Base-by-base conservation (phyloP, 1,140 invertebrate species). In the Cataglyphis hispanica region DNA sequence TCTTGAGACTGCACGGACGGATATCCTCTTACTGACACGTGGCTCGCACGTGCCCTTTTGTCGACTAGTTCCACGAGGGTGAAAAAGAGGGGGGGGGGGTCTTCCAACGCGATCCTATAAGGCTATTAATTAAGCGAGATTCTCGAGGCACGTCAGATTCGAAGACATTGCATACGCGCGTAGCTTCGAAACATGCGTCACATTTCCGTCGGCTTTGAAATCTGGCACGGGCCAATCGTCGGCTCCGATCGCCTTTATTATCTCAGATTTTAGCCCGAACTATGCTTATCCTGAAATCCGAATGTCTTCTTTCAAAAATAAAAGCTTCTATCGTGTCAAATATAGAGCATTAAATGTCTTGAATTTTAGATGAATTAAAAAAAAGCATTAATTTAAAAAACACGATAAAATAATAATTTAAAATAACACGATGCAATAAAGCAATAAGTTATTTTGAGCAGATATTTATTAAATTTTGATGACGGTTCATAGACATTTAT, bases 11-110 rank as follows among this genome's bases (percentile, higher is more conserved):
- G 83, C 66, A 70, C 77, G 86, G 91, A 93, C 92, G 92, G 93
- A 94, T 94, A 94, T 94, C 94, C 94, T 94, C 94, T 94, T 94
- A 94, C 92, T 87, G 93, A 92, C 93, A 94, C 94, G 94, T 94
- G 94, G 89, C 91, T 77, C 88, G 90, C 93, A 94, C 94, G 94
- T 94, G 94, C 91, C 89, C 83, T 87, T 92, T 90, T 89, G 78
- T 87, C 75, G 77, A 85, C 84, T 86, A 66, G 90, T 92, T 87
- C 84, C 77, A 77, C 70, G 56, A 85, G 74, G 40, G 78, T 53
- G 75, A 43, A 69, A 66, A 72, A 88, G 31, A 3, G 83, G 89
- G 87, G 43, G 86, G 31, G 31, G 83, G 89, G 87, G 43, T 69
- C 87, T 78, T 83, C 70, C 83, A 50, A 53, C 61, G 67, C 61